Base-by-base conservation (phyloP, 2,888 invertebrate species). In the Flexamia atlantica region DNA sequence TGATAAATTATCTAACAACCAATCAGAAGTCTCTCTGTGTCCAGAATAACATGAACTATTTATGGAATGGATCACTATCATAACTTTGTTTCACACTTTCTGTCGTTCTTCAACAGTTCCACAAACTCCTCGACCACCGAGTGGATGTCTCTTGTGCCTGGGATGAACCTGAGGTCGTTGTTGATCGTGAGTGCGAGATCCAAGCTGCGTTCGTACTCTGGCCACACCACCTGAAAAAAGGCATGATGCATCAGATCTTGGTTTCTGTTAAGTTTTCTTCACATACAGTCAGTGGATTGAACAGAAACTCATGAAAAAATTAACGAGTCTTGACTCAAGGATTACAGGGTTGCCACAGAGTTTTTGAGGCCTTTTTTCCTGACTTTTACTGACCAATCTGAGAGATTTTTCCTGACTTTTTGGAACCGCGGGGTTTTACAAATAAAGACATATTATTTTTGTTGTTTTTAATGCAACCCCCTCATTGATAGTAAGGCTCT, bases 151-250 rank as follows among this genome's bases (percentile, higher is more conserved):
- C 72, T 72, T 12, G 72, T 72, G 10, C 72, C 72, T 5, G 36
- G 23, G 14, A 72, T 40, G 5, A 72, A 20, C 10, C 20, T 3
- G 0, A 72, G 20, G 28, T 72, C 17, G 17, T 36, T 23, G 17
- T 57, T 79, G 17, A 79, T 36, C 4, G 53, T 36, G 30, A 79
- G 36, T 1, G 79, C 79, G 3, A 79, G n/a, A 32, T 53, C n/a
- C 2, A 79, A 17, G n/a, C 57, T 53, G 2, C 79, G 53, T 32
- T 53, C 57, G 50, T 79, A 79, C 57, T 79, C 79, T 1, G 79
- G 79, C 79, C 79, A 79, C 32, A 79, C 57, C 9, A 79, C 79
- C n/a, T n/a, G n/a, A n/a, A n/a, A n/a, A n/a, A n/a, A n/a, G n/a
- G n/a, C n/a, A n/a, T n/a, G n/a, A n/a, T n/a, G n/a, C n/a, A n/a